Evolutionary conservation across 2,888 invertebrate species (phyloP), one percentile per base, ranked within the genome.

Genomic region (Cerastoderma edule): DNA sequence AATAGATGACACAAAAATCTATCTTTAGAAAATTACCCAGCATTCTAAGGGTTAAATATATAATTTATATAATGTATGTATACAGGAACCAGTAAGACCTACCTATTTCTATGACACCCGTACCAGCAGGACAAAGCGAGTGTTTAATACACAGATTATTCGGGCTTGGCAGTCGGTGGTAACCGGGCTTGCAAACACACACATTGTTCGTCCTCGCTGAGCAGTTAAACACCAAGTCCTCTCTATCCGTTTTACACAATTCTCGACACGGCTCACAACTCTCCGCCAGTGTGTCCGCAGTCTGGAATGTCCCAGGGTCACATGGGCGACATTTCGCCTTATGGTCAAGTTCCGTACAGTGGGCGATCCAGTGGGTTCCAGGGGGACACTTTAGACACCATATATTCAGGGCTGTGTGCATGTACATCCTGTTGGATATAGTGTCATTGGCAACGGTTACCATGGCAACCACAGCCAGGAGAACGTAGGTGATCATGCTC

Each of bases 191-290:
- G n/a, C 60, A 60, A 8, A 39, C 39, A 39, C 60, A 60, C 10
- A 39, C 24, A 24, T 60, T 60, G 27, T 60, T 33, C 8, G 60
- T 39, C 24, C 39, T 60, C 6, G 60, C 39, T 1, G 60, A 60
- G 27, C 60, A 60, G 39, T 60, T 60, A 22, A 8, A 22, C 35
- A 60, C 39, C 5, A 60, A 22, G 24, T 60, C 19, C 24, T 60
- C 60, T n/a, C 60, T n/a, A 32, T 28, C 56, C 24, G 60, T 60
- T 39, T 35, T 35, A 60, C 60, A 60, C 3, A 22, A 60, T 22
- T 22, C 16, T 24, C 32, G 24, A 60, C 60, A 60, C 4, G 60
- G 2, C 13, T 33, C 60, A 60, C 60, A 60, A 39, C 60, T 60
- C 39, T 32, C n/a, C 13, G 60, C 60, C 8, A 60, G 22, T 1